These are phyloP conservation scores for Cinclus cinclus DNA, from an alignment of 2,113 vertebrate species.

Conservation along the genomic window DNA sequence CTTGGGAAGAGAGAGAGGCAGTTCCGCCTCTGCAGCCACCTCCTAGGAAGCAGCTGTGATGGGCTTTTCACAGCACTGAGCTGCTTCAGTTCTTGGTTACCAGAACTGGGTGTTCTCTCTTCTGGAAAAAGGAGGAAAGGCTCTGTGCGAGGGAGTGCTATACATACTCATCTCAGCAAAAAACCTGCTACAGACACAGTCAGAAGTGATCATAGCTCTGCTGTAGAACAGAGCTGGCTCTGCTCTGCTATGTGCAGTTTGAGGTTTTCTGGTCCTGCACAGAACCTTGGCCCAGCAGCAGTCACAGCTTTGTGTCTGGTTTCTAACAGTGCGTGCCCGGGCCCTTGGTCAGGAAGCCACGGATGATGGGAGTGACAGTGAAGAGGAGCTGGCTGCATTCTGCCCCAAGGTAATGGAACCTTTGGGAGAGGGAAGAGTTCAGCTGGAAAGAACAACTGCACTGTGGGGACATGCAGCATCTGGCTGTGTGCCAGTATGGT, in stretches of 20 bases:
- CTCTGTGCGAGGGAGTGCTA: not conserved
- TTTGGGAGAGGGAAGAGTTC: not conserved
- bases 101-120: not conserved
- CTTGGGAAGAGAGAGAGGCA: not conserved
- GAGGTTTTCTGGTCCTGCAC: not conserved
- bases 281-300: not conserved
- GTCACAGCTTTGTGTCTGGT: not conserved
- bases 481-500: rapidly evolving
- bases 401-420: slow-evolving; percentile 82
- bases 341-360: slow-evolving; percentile 67
- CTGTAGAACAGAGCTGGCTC: not conserved
- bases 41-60: not conserved
- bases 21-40: not conserved
- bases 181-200: not conserved
- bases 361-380: slow-evolving; percentile 85
- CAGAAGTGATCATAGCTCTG: not conserved
- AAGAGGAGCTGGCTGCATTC: slow-evolving; percentile 94
- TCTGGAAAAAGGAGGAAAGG: not conserved
- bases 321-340: slow-evolving; percentile 77
- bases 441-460: not conserved
- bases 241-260: not conserved
- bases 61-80: not conserved
- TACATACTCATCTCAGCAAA: not conserved
- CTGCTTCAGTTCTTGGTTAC: not conserved
- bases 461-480: rapidly evolving